These are phyloP conservation scores for Misgurnus mizolepis DNA, from an alignment of 2,113 vertebrate species.

Conservation along the genomic window DNA sequence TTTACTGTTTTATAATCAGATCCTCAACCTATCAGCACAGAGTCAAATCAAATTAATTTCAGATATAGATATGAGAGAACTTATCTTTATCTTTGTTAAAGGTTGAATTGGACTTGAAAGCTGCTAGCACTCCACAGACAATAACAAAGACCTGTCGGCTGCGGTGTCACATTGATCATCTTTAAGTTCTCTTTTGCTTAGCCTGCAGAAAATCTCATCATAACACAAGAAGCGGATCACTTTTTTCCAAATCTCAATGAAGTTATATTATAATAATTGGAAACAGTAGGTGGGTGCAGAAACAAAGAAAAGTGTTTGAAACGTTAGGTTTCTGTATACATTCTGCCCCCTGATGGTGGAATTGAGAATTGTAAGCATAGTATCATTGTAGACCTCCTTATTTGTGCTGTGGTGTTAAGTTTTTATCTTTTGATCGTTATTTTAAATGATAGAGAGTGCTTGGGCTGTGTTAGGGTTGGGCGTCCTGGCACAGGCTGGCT, in stretches of 20 bases:
- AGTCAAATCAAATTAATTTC: no score
- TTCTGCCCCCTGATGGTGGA: slow-evolving; percentile 56
- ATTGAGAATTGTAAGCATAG: background rate
- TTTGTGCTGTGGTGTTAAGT: background rate
- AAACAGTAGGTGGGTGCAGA: slow-evolving; percentile 54
- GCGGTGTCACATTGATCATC: background rate
- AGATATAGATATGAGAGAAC: no score
- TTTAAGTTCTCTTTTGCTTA: slow-evolving; percentile 40
- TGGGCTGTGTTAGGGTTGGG: slow-evolving; percentile 1
- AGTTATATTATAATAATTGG: slow-evolving; percentile 58
- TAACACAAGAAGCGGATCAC: slow-evolving; percentile 42
- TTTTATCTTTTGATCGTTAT: background rate
- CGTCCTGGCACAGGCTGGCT: slow-evolving; percentile 46
- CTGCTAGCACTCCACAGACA: background rate
- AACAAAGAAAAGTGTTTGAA: slow-evolving; percentile 47
- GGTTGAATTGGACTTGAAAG: background rate
- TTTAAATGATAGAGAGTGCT: slow-evolving; percentile 6
- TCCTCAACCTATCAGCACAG: no score
- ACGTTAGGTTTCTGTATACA: slow-evolving; percentile 15
- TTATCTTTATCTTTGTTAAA: background rate
- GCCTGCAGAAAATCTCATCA: slow-evolving; percentile 34
- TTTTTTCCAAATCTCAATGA: slow-evolving; percentile 48
- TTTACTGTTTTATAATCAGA: no score
- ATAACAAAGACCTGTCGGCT: slow-evolving; percentile 17
- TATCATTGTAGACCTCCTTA: background rate